Evolutionary conservation across 2,888 invertebrate genomes (phyloP).

Genomic region (Scaptomyza flava): DNA sequence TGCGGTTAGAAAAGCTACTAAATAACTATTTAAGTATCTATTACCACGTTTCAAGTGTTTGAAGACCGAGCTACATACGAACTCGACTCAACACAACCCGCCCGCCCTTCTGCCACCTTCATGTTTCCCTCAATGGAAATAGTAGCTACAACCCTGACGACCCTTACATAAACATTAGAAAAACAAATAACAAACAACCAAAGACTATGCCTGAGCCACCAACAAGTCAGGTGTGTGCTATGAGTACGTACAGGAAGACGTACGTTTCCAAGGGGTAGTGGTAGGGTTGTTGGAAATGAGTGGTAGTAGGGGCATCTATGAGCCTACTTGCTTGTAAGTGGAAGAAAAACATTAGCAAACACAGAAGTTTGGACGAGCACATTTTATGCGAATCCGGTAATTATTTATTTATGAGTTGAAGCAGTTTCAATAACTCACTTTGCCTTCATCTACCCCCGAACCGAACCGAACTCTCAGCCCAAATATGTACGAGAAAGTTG

Average conservation of each 20-base stretch:
- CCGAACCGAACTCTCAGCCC: background rate
- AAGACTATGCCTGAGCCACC: slow-evolving; percentile 36
- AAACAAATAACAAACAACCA: slow-evolving; percentile 62
- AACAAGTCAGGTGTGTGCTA: slow-evolving; percentile 31
- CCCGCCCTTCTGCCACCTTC: background rate
- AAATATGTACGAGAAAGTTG: background rate
- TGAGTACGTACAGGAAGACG: slow-evolving; percentile 39
- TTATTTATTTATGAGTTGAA: slow-evolving; percentile 84
- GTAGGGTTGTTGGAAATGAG: slow-evolving; percentile 6
- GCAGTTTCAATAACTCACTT: slow-evolving; percentile 83
- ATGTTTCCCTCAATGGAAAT: slow-evolving; percentile 58
- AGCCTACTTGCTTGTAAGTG: slow-evolving; percentile 30
- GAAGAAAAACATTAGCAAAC: slow-evolving; percentile 58
- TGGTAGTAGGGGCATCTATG: slow-evolving; percentile 14
- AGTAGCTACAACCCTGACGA: slow-evolving; percentile 38
- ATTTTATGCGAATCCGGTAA: slow-evolving; percentile 79
- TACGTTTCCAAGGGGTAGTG: slow-evolving; percentile 5
- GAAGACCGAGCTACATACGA: slow-evolving; percentile 23
- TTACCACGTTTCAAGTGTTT: slow-evolving; percentile 73
- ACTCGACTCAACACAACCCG: slow-evolving; percentile 1
- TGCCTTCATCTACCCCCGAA: slow-evolving; percentile 28
- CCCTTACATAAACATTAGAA: slow-evolving; percentile 58
- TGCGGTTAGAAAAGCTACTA: slow-evolving; percentile 73
- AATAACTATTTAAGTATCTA: slow-evolving; percentile 79
- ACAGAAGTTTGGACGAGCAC: slow-evolving; percentile 58